phyloP scores from a whole-genome alignment of 2,888 invertebrate species.

The Thereva unica region DNA sequence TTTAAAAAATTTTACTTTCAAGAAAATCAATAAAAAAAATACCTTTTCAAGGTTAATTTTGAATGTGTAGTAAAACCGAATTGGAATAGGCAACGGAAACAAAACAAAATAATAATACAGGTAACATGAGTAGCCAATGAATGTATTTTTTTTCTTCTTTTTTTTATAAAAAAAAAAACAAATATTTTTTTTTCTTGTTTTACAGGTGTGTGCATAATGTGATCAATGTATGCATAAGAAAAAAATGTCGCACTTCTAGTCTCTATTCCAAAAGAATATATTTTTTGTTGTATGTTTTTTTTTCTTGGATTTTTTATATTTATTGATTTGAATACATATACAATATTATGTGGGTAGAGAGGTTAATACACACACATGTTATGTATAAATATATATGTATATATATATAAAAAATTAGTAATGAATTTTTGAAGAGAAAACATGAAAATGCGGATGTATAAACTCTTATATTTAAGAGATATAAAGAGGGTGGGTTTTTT shows the following conservation, averaged over 20 bases:
- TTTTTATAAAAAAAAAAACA: no score
- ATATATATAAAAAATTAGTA: constrained; percentile 6
- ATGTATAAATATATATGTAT: neutral
- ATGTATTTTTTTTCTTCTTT: no score
- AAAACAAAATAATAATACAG: no score
- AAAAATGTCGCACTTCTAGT: no score
- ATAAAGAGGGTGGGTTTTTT: no score
- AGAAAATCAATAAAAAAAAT: constrained; percentile 23
- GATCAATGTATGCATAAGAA: no score
- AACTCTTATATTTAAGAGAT: no score
- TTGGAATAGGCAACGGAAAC: no score
- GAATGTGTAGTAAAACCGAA: constrained; percentile 8
- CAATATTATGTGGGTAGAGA: neutral
- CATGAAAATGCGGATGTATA: constrained; percentile 40
- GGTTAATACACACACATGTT: neutral
- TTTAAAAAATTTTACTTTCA: constrained; percentile 34
- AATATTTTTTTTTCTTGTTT: no score
- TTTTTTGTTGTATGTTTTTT: constrained; percentile 19
- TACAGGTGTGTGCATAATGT: no score
- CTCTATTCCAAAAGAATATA: constrained; percentile 4
- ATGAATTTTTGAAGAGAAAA: constrained; percentile 20
- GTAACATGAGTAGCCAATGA: no score
- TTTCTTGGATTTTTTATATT: neutral
- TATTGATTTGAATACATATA: no score
- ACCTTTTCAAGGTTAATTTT: constrained; percentile 22